These are phyloP conservation scores for Beaufortia kweichowensis DNA, from an alignment of 2,113 vertebrate species.

Conservation along the genomic window DNA sequence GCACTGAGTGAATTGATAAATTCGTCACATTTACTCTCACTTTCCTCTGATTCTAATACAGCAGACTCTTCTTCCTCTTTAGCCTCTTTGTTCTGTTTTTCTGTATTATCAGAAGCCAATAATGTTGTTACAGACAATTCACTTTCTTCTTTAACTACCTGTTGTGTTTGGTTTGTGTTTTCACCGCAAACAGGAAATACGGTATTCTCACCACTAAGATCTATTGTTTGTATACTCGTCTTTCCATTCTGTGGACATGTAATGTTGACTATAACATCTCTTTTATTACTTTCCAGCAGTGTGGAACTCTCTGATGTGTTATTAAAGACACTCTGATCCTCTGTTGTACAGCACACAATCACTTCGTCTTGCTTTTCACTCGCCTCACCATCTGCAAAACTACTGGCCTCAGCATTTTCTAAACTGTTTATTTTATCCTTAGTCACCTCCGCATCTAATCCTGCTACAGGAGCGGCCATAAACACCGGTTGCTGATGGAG, in stretches of 20 bases:
- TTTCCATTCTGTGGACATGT: conserved; percentile 34
- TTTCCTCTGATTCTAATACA: conserved; percentile 48
- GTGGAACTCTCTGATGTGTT: conserved; percentile 50
- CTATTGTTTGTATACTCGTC: conserved; percentile 6
- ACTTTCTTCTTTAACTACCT: conserved; percentile 35
- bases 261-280: conserved; percentile 21
- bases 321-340: conserved; percentile 37
- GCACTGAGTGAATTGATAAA: conserved; percentile 47
- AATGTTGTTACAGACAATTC: neutral
- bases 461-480: conserved; percentile 51
- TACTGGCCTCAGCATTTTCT: conserved; percentile 23
- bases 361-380: conserved; percentile 21
- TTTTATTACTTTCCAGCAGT: conserved; percentile 46
- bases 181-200: neutral
- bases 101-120: conserved; percentile 12
- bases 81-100: conserved; percentile 12
- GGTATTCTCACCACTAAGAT: neutral
- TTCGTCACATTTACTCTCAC: conserved; percentile 45
- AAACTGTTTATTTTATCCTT: conserved; percentile 37
- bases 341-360: neutral
- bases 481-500: conserved; percentile 39
- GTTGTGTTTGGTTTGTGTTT: neutral
- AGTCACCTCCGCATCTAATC: conserved; percentile 47
- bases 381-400: conserved; percentile 17
- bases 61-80: conserved; percentile 36